Evolutionary conservation across 2,888 invertebrate species (phyloP), one percentile per base, ranked within the genome.

Genomic region (Panopea generosa): DNA sequence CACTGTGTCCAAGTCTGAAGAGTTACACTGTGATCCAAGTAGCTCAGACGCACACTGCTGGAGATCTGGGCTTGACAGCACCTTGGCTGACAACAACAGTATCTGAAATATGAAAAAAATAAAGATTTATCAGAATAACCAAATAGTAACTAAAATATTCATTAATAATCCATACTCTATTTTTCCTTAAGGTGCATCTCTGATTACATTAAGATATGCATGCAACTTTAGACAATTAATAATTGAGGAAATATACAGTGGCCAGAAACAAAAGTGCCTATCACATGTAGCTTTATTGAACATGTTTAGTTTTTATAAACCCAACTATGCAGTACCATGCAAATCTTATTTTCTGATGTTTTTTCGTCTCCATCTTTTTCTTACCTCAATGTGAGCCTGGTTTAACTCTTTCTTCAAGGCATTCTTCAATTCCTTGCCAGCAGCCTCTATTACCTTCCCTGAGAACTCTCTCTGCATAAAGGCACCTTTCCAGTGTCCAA

Each of bases 401-500:
- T 66, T 59, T 3, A 75, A 18, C 0, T 62, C 75, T 11, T 24
- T 52, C 52, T 68, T 68, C 2, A 61, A 26, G 14, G 47, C 43
- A 22, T 63, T 82, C 33, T 53, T 66, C 1, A 82, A 49, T 3
- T 81, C 79, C 27, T 60, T 69, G 60, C 61, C 57, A 2, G 72
- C 49, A 16, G 59, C 52, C 9, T 40, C 14, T 1, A 78, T 11
- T 14, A 57, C 18, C 16, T 53, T 33, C n/a, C 49, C 63, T 20
- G 52, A 22, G 24, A 26, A 50, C 40, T 71, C 40, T 16, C 73
- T 63, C 0, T 69, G 71, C 27, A 61, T 20, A 18, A 81, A 60
- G n/a, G 68, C 47, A 40, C 61, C 60, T 57, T 76, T 81, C 87
- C 87, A 89, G 6, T 61, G 49, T 4, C 85, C 86, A 1, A 89